Percentiles rank a stretch among this genome's conserved stretches.
Evolutionary conservation across 2,888 invertebrate genomes (phyloP).

Genomic region (Glaucopsyche alexis): DNA sequence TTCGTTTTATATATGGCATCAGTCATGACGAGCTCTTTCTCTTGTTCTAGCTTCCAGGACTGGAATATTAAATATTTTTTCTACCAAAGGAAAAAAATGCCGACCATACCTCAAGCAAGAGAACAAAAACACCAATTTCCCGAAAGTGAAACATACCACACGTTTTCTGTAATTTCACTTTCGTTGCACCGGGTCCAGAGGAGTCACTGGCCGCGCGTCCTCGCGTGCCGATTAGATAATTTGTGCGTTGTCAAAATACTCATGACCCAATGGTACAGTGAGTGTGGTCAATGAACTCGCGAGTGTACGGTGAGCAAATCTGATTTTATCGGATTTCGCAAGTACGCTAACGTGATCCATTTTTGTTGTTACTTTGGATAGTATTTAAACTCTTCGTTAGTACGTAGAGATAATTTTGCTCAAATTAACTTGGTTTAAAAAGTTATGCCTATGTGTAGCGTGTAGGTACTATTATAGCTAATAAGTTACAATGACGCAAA

Average conservation of each 20-base stretch:
- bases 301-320: conserved; percentile 53
- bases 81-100: too few relatives aligned
- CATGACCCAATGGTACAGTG: conserved; percentile 79
- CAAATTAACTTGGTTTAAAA: too few relatives aligned
- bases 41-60: too few relatives aligned
- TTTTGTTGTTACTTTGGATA: not conserved
- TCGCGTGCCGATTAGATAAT: conserved; percentile 80
- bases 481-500: too few relatives aligned
- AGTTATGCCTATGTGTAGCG: too few relatives aligned
- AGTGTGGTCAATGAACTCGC: conserved; percentile 67
- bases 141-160: conserved; percentile 33
- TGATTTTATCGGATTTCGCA: conserved; percentile 47
- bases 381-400: too few relatives aligned
- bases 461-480: too few relatives aligned
- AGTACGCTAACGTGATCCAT: not conserved
- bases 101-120: too few relatives aligned
- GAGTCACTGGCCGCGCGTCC: conserved; percentile 71
- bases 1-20: too few relatives aligned
- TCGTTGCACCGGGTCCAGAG: conserved; percentile 58
- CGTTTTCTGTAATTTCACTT: conserved; percentile 73
- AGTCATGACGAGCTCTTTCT: too few relatives aligned
- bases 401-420: too few relatives aligned
- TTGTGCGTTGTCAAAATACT: conserved; percentile 79
- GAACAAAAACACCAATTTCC: not conserved
- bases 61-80: too few relatives aligned